These are phyloP conservation scores for Trachelipus rathkii DNA, from an alignment of 1,140 invertebrate genomes.

Conservation along the genomic window DNA sequence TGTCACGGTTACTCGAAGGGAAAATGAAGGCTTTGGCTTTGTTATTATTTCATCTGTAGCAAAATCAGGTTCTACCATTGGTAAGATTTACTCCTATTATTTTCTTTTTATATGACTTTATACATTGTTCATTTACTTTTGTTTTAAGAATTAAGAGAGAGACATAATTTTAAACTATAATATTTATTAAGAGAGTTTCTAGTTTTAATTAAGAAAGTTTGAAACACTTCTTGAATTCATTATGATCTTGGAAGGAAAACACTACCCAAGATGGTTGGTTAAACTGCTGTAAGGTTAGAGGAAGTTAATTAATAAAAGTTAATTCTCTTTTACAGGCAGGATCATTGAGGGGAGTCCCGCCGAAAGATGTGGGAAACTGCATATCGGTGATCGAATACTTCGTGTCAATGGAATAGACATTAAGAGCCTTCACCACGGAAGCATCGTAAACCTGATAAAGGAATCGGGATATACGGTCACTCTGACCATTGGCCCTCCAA, in stretches of 20 bases:
- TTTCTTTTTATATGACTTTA: not conserved
- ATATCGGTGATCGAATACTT: conserved; percentile 91
- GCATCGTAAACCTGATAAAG: conserved; percentile 89
- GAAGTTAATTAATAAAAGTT: too few relatives aligned
- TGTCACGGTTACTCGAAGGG: conserved; percentile 79
- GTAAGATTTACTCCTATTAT: conserved; percentile 52
- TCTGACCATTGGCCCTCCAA: conserved; percentile 74
- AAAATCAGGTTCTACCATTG: conserved; percentile 87
- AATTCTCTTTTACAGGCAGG: conserved; percentile 32
- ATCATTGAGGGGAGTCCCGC: conserved; percentile 81
- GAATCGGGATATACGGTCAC: conserved; percentile 87
- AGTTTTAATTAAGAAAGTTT: too few relatives aligned
- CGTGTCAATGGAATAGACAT: conserved; percentile 93
- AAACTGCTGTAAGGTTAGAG: too few relatives aligned
- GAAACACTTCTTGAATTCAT: too few relatives aligned
- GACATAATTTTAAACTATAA: too few relatives aligned
- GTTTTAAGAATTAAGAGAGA: too few relatives aligned
- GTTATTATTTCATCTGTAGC: conserved; percentile 96
- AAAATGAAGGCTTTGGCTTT: conserved; percentile 97
- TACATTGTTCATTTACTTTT: too few relatives aligned
- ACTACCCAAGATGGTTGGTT: too few relatives aligned
- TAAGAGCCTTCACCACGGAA: conserved; percentile 85
- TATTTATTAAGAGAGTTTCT: too few relatives aligned
- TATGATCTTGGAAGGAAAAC: too few relatives aligned
- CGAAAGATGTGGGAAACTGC: conserved; percentile 79